A percentile compares a stretch with the other conserved stretches of the same genome.
Conservation (phyloP, 1,140 invertebrate genomes). For the Lutraria rhynchaena region DNA sequence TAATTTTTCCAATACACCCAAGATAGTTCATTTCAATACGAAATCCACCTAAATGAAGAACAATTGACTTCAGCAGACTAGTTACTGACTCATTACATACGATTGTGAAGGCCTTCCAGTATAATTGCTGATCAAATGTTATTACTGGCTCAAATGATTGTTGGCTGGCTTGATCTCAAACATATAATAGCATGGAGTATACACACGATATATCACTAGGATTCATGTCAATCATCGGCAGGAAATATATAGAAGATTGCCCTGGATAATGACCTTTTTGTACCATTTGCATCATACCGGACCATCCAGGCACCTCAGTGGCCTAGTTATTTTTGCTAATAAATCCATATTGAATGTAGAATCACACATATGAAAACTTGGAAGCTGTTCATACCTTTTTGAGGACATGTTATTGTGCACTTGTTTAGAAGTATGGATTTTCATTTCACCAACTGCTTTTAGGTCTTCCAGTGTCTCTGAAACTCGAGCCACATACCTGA, state of each 20-base stretch:
- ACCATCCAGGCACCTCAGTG: slow-evolving; percentile 44
- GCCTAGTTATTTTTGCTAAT: slow-evolving; percentile 12
- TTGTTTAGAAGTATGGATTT: slow-evolving; percentile 41
- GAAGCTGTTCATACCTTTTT: not conserved
- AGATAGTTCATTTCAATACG: slow-evolving; percentile 58
- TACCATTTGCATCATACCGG: slow-evolving; percentile 51
- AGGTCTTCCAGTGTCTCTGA: slow-evolving; percentile 45
- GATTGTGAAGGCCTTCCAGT: slow-evolving; percentile 63
- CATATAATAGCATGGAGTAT: slow-evolving; percentile 72
- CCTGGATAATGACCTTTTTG: slow-evolving; percentile 61
- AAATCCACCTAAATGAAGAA: slow-evolving; percentile 56
- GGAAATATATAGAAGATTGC: slow-evolving; percentile 63
- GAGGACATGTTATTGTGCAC: not conserved
- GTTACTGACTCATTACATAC: slow-evolving; percentile 32
- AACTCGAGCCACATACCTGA: too few species aligned
- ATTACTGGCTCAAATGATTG: slow-evolving; percentile 58
- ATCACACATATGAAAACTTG: slow-evolving; percentile 10
- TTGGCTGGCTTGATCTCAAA: slow-evolving; percentile 53
- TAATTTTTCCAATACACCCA: slow-evolving; percentile 25
- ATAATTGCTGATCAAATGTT: slow-evolving; percentile 70
- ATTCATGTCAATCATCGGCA: slow-evolving; percentile 74
- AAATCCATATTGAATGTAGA: slow-evolving; percentile 4
- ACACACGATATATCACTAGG: slow-evolving; percentile 71
- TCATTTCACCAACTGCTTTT: slow-evolving; percentile 26
- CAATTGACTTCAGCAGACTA: slow-evolving; percentile 46